Base-by-base conservation (phyloP, 1,140 invertebrate species). In the Sesamia nonagrioides region DNA sequence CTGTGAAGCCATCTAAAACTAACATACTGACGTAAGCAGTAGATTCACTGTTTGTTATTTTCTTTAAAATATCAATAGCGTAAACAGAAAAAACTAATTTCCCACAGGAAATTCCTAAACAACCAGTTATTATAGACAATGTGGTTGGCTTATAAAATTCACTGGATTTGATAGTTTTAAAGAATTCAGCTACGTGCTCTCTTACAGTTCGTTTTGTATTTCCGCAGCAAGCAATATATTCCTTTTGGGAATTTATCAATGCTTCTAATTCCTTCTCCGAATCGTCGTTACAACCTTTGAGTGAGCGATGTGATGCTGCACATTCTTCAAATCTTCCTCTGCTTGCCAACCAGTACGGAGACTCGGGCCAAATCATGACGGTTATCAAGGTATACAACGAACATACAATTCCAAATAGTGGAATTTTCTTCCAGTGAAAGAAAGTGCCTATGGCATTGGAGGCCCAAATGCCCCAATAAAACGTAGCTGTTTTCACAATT, bases 391-490 rank as follows among this genome's bases (percentile, higher is more conserved):
- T 82, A n/a, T 85, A 88, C 1, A 78, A 2, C 0, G 82, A 72
- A 58, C 82, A 82, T 0, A 86, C 15, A 6, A 89, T 82, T 11
- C 88, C 87, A 48, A 85, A 69, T 7, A 88, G 17, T 9, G 83
- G 79, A 35, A 90, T 88, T 3, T 86, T 79, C 58, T 77, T 86
- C 88, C 88, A 90, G 76, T 86, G 77, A 18, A 82, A 82, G 48
- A 86, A 90, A 0, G 87, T 88, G 0, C 88, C 88, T 0, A 90
- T 86, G 0, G 86, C 84, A 56, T 90, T 90, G 7, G 88, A 76
- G 0, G 76, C 79, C 85, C 84, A 89, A 8, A 90, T 82, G 27
- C 86, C 88, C 84, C 85, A 89, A 27, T 84, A 82, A 13, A 88
- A 75, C 2, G 81, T 82, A 13, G 87, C 86, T 6, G 84, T 72